Evolutionary conservation across 1,140 invertebrate genomes (phyloP).

Genomic region (Drosophila rhopaloa): DNA sequence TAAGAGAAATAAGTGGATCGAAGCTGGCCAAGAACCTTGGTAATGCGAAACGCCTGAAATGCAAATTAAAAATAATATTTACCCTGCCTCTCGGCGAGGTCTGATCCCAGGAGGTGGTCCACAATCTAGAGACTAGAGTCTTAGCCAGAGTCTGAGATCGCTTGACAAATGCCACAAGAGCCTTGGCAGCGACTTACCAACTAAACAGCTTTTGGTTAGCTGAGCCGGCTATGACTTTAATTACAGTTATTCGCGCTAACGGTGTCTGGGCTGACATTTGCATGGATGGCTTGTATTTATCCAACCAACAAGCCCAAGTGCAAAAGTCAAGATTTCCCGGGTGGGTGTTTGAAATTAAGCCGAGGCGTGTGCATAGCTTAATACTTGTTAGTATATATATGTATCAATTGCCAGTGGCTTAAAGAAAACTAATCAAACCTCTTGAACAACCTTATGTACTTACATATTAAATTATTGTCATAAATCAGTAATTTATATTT

Average conservation of each 20-base stretch:
- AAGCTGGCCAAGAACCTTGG: constrained; percentile 62
- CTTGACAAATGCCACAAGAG: constrained; percentile 63
- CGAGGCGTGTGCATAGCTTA: constrained; percentile 20
- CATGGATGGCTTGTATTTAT: constrained; percentile 43
- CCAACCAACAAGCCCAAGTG: constrained; percentile 28
- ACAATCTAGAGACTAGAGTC: not conserved
- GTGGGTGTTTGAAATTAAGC: constrained; percentile 21
- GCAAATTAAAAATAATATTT: constrained; percentile 76
- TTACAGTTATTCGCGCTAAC: constrained; percentile 74
- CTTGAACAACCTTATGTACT: constrained; percentile 12
- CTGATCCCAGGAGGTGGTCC: constrained; percentile 24
- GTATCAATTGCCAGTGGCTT: not conserved
- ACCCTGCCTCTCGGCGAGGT: constrained; percentile 35
- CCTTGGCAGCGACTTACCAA: constrained; percentile 66
- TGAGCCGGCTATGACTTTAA: constrained; percentile 55
- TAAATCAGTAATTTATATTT: constrained; percentile 12
- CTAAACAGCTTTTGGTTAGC: constrained; percentile 26
- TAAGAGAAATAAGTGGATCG: constrained; percentile 54
- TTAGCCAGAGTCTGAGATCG: constrained; percentile 18
- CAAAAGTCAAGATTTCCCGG: constrained; percentile 45
- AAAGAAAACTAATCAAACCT: constrained; percentile 9
- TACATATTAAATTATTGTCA: not conserved
- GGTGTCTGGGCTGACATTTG: constrained; percentile 64
- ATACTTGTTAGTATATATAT: constrained; percentile 25
- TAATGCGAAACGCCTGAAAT: constrained; percentile 39